Base-by-base conservation (phyloP, 2,888 invertebrate species). In the Eupithecia vulgata region DNA sequence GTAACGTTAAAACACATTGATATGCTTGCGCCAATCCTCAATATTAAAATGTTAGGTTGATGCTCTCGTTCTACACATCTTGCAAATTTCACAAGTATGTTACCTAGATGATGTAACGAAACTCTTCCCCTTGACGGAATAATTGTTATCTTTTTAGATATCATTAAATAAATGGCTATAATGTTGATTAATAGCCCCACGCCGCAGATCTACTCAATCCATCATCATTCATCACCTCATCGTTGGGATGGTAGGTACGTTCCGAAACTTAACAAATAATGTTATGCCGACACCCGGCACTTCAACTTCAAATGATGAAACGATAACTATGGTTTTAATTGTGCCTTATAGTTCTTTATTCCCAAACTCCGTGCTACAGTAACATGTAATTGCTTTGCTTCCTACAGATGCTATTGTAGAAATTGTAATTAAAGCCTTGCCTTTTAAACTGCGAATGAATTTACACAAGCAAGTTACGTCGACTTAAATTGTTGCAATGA, bases 91-190 rank as follows among this genome's bases (percentile, higher is more conserved):
- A 86, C 88, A 89, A 91, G 88, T 83, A 64, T 65, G 86, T 87
- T 91, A 84, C 82, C 10, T 25, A 21, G 25, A 82, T 91, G 88
- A 88, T 87, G 87, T 86, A 90, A 88, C 86, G 87, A 86, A 90
- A 91, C 84, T 81, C 84, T 83, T 83, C 83, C 79, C 61, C 59
- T 85, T 85, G 86, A 87, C 83, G 83, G 81, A 81, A 86, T 91
- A 86, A 90, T 91, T 91, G 83, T 82, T 78, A 83, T 83, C 82
- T 85, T 87, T 84, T 84, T 81, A 77, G 76, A 82, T 85, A 85
- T 81, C 84, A 79, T 73, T 78, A 80, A 81, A 83, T 81, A 80
- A 81, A 83, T 81, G 72, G 79, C 78, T 80, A 79, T 84, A 81
- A 81, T 82, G 81, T 86, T 85, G 85, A 88, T 88, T 86, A 87